phyloP scores from a whole-genome alignment of 2,113 vertebrate species.

The Ageneiosus marmoratus region DNA sequence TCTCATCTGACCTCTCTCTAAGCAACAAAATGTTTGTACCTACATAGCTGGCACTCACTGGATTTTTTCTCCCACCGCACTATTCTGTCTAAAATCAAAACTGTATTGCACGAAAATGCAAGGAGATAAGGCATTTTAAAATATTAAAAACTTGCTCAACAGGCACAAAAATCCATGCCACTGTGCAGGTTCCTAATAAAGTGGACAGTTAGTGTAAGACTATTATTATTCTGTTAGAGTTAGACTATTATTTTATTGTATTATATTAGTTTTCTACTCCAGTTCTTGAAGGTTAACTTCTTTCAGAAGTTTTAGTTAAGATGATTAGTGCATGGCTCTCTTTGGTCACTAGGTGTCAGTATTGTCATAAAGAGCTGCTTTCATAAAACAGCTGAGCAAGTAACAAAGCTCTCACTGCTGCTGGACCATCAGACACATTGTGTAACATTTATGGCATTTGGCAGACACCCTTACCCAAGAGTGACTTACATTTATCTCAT shows the following conservation, averaged over 20 bases:
- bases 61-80: no score
- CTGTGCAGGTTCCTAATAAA: no score
- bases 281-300: no score
- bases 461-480: no score
- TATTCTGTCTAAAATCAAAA: neutral
- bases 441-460: no score
- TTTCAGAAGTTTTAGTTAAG: neutral
- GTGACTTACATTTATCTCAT: no score
- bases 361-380: slow-evolving; percentile 4
- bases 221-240: no score
- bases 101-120: neutral
- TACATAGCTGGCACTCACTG: neutral
- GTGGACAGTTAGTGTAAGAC: neutral
- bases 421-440: neutral
- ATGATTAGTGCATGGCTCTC: neutral
- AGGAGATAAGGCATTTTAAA: neutral
- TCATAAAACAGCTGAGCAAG: neutral
- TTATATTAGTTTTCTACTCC: no score
- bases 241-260: no score
- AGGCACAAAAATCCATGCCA: neutral
- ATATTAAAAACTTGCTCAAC: neutral
- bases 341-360: slow-evolving; percentile 53
- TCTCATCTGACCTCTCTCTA: neutral
- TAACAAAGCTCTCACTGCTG: neutral
- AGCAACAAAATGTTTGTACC: neutral